A percentile compares a stretch with the other conserved stretches of the same genome.
Evolutionary conservation across 2,797 vertebrate species (phyloP).

Genomic region (Esox lucius): DNA sequence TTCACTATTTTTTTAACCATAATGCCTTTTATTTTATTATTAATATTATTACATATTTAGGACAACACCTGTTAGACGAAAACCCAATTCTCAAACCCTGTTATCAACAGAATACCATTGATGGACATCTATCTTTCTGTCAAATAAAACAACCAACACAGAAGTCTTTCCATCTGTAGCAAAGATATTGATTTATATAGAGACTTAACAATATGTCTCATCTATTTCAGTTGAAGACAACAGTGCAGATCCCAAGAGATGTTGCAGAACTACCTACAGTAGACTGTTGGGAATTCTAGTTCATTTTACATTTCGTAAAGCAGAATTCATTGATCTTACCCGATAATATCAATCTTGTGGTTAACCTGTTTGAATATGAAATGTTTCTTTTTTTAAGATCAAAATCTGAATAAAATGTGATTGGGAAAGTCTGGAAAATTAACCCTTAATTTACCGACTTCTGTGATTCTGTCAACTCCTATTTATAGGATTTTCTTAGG

Average conservation of each 20-base stretch:
- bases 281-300: neutral
- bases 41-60: slow-evolving; percentile 63
- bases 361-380: neutral
- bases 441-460: slow-evolving; percentile 21
- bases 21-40: slow-evolving; percentile 69
- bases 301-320: neutral
- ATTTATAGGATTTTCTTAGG: no score
- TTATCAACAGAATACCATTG: slow-evolving; percentile 54
- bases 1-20: slow-evolving; percentile 61
- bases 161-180: slow-evolving; percentile 65
- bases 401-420: slow-evolving; percentile 3
- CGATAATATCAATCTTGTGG: neutral
- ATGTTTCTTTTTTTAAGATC: slow-evolving; percentile 18
- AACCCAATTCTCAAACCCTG: slow-evolving; percentile 63
- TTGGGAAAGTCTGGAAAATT: slow-evolving; percentile 1
- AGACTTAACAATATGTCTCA: slow-evolving; percentile 67
- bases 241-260: slow-evolving; percentile 71
- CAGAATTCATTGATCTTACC: slow-evolving; percentile 9
- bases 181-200: slow-evolving; percentile 73
- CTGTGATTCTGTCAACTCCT: slow-evolving; percentile 4
- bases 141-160: slow-evolving; percentile 63
- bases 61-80: no score
- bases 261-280: slow-evolving; percentile 51
- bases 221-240: slow-evolving; percentile 68
- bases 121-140: slow-evolving; percentile 70